Base-by-base conservation (phyloP, 2,797 vertebrate genomes). In the Smutsia temminckii region DNA sequence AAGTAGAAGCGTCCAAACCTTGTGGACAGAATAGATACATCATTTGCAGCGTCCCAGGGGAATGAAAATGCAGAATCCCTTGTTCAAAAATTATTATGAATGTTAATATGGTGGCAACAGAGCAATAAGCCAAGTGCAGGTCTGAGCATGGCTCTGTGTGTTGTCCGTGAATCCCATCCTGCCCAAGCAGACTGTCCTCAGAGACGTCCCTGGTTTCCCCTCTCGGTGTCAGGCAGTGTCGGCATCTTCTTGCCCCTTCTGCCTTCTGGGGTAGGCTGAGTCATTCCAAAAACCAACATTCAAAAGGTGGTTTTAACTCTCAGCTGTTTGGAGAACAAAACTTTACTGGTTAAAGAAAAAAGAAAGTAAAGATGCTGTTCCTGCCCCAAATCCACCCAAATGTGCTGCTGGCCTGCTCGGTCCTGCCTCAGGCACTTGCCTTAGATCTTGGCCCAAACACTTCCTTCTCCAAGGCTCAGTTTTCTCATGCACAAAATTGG, bases 81-180 rank as follows among this genome's bases (percentile, higher is more conserved):
- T 5, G 7, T 42, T 79, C 49, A 68, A 20, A 80, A 59, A 16
- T 1, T 3, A 14, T 14, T 7, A 23, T 69, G 93, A n/a, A 55
- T 37, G 66, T 74, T 37, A 37, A 66, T 74, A 64, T 3, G 55
- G 51, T 12, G 2, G 66, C 40, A 5, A 42, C 46, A 4, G 27
- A 11, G 11, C 4, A 0, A 11, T 11, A 25, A 6, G 21, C 11
- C 0, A 12, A n/a, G 10, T 2, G 18, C 13, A 18, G 55, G 40
- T 27, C 64, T 25, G 11, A 40, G 51, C 29, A 25, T 29, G 64
- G 25, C 5, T 34, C 23, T 25, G 20, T 12, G 59, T 16, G 32
- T 7, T 16, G 9, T 42, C 53, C 0, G 0, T 5, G 34, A 37
- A 27, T 21, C 83, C 0, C 0, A 29, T 16, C 53, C 85, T 37